These are phyloP conservation scores for Lithobates pipiens DNA, from an alignment of 2,797 vertebrate species.

Conservation along the genomic window DNA sequence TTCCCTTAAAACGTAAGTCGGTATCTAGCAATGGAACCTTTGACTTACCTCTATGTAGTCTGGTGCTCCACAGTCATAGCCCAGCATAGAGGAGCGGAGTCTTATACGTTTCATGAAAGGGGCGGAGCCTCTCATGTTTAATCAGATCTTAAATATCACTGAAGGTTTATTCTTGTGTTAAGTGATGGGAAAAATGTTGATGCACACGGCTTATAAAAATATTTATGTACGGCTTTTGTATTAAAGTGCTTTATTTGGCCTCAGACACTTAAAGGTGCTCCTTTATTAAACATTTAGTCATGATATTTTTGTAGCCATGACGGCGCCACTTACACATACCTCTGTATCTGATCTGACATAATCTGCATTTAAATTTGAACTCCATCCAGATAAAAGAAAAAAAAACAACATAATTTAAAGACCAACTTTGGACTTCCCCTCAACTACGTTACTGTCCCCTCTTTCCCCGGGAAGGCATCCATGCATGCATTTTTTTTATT, in stretches of 20 bases:
- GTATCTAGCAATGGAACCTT: background rate
- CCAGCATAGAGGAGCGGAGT: background rate
- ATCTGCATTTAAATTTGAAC: background rate
- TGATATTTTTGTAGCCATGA: background rate
- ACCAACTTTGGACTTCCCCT: too few species aligned
- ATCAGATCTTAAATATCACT: constrained; percentile 1
- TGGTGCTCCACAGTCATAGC: background rate
- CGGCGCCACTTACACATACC: background rate
- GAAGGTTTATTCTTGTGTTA: background rate
- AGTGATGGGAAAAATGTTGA: background rate
- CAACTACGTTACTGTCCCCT: too few species aligned
- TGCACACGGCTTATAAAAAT: constrained; percentile 12
- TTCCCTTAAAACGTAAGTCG: background rate
- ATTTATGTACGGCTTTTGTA: constrained; percentile 8
- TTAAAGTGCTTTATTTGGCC: background rate
- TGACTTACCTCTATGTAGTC: constrained; percentile 7
- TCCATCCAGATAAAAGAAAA: background rate
- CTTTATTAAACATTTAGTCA: constrained; percentile 31
- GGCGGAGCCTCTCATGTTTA: background rate
- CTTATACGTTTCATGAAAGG: background rate
- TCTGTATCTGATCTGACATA: background rate
- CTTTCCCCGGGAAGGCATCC: too few species aligned
- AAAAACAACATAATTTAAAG: background rate
- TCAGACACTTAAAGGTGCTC: background rate
- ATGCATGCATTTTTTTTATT: too few species aligned